A percentile compares a stretch with the other conserved stretches of the same genome.
phyloP scores from a whole-genome alignment of 2,797 vertebrate genomes.

The Gastrophryne carolinensis region DNA sequence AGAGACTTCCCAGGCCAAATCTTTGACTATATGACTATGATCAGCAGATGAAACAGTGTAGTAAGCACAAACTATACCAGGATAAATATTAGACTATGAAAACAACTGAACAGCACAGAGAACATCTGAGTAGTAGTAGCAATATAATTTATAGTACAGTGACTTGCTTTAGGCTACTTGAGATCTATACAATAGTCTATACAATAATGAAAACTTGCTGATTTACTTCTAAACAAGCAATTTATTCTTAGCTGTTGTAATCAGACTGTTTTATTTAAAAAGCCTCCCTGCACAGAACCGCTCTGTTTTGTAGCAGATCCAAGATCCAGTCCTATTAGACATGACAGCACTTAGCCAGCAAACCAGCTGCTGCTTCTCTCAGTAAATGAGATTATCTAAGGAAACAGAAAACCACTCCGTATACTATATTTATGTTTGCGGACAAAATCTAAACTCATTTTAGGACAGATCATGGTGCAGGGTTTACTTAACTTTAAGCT shows the following conservation, averaged over 20 bases:
- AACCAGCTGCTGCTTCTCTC: conserved; percentile 14
- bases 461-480: background rate
- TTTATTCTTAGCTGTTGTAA: no score
- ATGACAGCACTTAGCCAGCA: conserved; percentile 10
- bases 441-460: conserved; percentile 16
- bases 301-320: background rate
- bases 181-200: no score
- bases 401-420: conserved; percentile 30
- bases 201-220: background rate
- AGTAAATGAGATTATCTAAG: conserved; percentile 16
- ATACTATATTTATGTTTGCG: conserved; percentile 31
- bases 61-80: no score
- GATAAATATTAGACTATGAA: no score
- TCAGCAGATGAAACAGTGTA: no score
- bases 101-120: no score
- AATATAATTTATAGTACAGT: no score
- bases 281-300: background rate
- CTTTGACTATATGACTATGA: no score
- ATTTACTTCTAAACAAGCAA: background rate
- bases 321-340: background rate
- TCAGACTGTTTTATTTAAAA: no score
- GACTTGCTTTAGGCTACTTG: no score
- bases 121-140: no score
- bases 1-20: no score
- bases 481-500: background rate